A percentile compares a stretch with the other conserved stretches of the same genome.
Evolutionary conservation across 2,797 vertebrate species (phyloP).

Genomic region (Zalophus californianus): DNA sequence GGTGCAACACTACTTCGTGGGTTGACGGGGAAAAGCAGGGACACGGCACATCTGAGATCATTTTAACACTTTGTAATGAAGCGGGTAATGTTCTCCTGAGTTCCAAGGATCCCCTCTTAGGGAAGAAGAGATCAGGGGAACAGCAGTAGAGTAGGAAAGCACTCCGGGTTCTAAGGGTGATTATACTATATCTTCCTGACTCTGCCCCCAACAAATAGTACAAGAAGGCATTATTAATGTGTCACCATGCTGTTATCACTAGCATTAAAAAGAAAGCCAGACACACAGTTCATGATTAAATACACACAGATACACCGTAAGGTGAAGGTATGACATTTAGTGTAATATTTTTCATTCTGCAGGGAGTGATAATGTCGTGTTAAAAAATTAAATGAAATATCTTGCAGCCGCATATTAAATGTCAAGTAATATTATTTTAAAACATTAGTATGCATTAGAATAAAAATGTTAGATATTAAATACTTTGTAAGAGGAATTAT

Average conservation of each 20-base stretch:
- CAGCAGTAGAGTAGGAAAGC: rapidly evolving
- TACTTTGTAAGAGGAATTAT: neutral
- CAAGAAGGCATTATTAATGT: neutral
- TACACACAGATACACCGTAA: rapidly evolving
- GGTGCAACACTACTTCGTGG: rapidly evolving
- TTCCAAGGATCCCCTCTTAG: rapidly evolving
- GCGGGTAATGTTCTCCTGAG: neutral
- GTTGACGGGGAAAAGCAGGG: neutral
- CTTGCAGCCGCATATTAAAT: neutral
- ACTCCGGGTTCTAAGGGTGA: rapidly evolving
- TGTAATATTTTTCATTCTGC: neutral
- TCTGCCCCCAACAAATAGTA: too few species aligned
- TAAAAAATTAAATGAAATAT: neutral
- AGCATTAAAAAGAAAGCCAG: neutral
- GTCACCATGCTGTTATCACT: neutral
- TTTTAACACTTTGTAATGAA: too few species aligned
- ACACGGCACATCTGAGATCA: neutral
- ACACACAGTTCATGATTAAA: neutral
- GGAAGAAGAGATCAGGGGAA: neutral
- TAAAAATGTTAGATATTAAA: neutral
- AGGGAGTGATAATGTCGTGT: neutral
- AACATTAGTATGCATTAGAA: neutral
- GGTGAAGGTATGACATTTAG: neutral
- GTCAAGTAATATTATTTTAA: neutral
- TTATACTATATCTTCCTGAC: rapidly evolving